Evolutionary conservation across 2,888 invertebrate species (phyloP).

Genomic region (Galeopsomyia nigrocyanea): DNA sequence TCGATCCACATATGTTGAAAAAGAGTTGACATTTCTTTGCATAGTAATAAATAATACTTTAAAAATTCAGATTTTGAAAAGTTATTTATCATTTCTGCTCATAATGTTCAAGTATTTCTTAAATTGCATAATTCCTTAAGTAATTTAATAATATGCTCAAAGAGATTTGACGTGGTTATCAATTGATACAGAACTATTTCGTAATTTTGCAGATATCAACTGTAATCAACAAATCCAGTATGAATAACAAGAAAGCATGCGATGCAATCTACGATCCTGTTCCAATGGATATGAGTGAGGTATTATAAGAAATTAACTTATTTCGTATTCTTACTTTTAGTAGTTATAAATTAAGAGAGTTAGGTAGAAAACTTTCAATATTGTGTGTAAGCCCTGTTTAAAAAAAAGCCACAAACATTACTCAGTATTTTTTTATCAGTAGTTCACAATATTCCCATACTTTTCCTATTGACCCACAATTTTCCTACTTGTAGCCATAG

Average conservation of each 20-base stretch:
- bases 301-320: constrained; percentile 63
- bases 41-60: too few relatives aligned
- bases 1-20: too few relatives aligned
- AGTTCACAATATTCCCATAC: neutral
- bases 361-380: constrained; percentile 36
- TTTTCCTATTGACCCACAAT: constrained; percentile 24
- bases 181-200: neutral
- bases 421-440: too few relatives aligned
- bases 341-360: constrained; percentile 1
- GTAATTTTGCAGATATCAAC: constrained; percentile 15
- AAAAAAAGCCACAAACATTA: neutral
- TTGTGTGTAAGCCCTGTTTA: constrained; percentile 34
- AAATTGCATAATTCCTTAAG: too few relatives aligned
- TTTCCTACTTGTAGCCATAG: neutral
- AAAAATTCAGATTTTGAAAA: too few relatives aligned
- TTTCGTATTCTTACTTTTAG: constrained; percentile 15
- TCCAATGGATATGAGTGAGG: constrained; percentile 85
- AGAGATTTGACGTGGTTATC: too few relatives aligned
- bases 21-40: too few relatives aligned
- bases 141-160: too few relatives aligned
- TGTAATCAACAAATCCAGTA: constrained; percentile 8
- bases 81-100: too few relatives aligned
- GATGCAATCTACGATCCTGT: constrained; percentile 83
- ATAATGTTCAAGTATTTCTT: too few relatives aligned
- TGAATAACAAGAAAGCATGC: constrained; percentile 67